Percentiles rank a stretch among this genome's conserved stretches.
Evolutionary conservation across 2,888 invertebrate genomes (phyloP).

Genomic region (Pristionchus fissidentatus): DNA sequence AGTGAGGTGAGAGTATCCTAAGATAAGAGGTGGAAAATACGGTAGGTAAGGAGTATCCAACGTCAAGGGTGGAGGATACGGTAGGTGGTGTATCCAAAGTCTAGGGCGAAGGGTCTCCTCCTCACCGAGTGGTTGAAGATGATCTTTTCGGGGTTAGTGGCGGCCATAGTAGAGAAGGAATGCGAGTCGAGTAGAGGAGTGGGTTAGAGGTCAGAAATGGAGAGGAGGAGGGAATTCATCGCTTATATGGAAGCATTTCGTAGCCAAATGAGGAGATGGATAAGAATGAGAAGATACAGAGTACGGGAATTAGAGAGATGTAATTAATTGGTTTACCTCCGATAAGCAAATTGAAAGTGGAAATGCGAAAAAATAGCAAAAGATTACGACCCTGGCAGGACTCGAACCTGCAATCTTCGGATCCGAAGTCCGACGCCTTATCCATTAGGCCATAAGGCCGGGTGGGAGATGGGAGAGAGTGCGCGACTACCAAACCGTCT

Average conservation of each 20-base stretch:
- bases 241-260: not conserved
- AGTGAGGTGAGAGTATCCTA: no score
- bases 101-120: not conserved
- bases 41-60: no score
- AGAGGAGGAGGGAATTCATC: not conserved
- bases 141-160: slow-evolving; percentile 43
- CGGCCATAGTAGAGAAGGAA: not conserved
- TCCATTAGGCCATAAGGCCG: slow-evolving; percentile 74
- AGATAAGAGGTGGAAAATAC: no score
- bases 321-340: not conserved
- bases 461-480: not conserved
- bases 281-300: slow-evolving; percentile 1
- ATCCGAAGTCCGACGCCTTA: slow-evolving; percentile 75
- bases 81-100: not conserved
- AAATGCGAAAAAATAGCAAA: slow-evolving; percentile 10
- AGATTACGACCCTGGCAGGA: slow-evolving; percentile 57
- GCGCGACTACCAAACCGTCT: slow-evolving; percentile 4
- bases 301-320: not conserved
- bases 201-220: slow-evolving; percentile 23
- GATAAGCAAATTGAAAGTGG: no score
- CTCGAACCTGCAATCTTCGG: slow-evolving; percentile 66
- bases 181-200: not conserved
- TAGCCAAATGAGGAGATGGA: not conserved
- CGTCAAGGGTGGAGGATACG: not conserved
- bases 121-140: slow-evolving; percentile 43